phyloP scores from a whole-genome alignment of 2,888 invertebrate species.

The Stratiomys singularior region DNA sequence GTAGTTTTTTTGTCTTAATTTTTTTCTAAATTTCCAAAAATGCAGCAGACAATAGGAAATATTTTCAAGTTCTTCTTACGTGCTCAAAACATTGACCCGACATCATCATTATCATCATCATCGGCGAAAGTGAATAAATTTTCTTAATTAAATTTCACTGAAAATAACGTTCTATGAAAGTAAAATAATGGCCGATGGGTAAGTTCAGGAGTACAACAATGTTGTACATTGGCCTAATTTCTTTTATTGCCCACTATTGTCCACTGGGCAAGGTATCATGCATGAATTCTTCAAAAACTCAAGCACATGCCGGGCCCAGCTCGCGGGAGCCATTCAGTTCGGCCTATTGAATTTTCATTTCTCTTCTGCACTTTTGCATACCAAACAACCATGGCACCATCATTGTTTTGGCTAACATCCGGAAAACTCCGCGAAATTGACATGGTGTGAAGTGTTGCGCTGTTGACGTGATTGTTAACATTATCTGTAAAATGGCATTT shows the following conservation, averaged over 20 bases:
- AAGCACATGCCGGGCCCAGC: neutral
- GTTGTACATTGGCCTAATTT: conserved; percentile 3
- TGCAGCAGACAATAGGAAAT: too few relatives aligned
- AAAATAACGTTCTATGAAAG: conserved; percentile 5
- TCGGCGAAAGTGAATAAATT: neutral
- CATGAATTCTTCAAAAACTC: neutral
- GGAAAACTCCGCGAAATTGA: conserved; percentile 1
- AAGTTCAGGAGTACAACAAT: neutral
- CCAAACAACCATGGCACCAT: neutral
- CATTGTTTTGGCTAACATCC: neutral
- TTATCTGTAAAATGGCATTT: conserved; percentile 6
- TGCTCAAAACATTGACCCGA: too few relatives aligned
- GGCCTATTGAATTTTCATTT: conserved; percentile 2
- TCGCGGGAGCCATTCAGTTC: neutral
- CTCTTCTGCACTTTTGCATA: conserved; percentile 14
- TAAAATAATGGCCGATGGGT: neutral
- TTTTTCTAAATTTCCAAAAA: too few relatives aligned
- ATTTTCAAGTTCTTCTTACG: too few relatives aligned
- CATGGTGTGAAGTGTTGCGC: neutral
- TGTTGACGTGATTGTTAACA: conserved; percentile 11
- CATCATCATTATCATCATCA: neutral
- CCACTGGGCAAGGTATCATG: neutral
- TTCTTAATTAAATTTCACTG: conserved; percentile 1
- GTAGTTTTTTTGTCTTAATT: too few relatives aligned
- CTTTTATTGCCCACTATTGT: conserved; percentile 1